Evolutionary conservation across 2,888 invertebrate genomes (phyloP), one percentile per base, ranked within the genome.

Genomic region (Watsonalla binaria): DNA sequence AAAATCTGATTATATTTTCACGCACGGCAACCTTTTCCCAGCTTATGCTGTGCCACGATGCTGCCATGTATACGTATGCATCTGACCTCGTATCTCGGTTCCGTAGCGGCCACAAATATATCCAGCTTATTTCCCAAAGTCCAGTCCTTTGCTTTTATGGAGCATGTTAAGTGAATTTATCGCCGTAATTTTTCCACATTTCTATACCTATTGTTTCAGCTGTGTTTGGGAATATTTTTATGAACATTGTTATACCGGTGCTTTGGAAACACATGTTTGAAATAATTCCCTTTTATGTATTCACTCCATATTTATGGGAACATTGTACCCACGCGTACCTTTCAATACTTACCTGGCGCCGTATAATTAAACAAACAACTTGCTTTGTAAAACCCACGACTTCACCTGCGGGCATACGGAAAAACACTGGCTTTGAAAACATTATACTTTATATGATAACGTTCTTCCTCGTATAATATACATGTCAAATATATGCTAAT

Each of bases 161-260:
- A 64, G 58, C 67, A 72, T 72, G 70, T 66, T 73, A 70, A 73
- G 66, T 66, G 59, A 77, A 80, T 82, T 78, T 79, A 81, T 80
- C 59, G 68, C 65, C 61, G 69, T 78, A 72, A 78, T 78, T 74
- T 76, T 73, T 72, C 64, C 72, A 70, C 65, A 69, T 76, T 70
- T 65, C 70, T 70, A 62, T 70, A 70, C 60, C 59, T 65, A 67
- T 74, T 71, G 66, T 75, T 74, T 74, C 59, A 64, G 63, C 59
- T 62, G 61, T 68, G 59, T 67, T 69, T 62, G 59, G 61, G 57
- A 66, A 74, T 68, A 72, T 70, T 76, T 79, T 78, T 75, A 78
- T 69, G 70, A 67, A 71, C 63, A 67, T 69, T 72, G 69, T 74
- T 72, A 73, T 66, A 65, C 64, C 52, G 56, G 53, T 64, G 57